phyloP scores from a whole-genome alignment of 2,113 vertebrate genomes.

The Candoia aspera region DNA sequence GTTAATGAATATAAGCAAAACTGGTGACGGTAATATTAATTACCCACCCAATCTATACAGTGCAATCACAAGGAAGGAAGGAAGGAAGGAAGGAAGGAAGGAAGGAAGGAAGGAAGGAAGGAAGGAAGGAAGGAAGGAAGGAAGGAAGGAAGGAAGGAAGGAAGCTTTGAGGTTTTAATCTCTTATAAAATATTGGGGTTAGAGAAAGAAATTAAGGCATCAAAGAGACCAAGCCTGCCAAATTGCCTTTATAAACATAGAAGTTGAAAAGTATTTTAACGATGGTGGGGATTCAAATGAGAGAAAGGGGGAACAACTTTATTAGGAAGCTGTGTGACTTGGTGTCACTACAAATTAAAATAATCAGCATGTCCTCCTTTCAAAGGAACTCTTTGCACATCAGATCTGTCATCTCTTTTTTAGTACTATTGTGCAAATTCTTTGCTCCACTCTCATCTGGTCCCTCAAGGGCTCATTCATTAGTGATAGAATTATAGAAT shows the following conservation, averaged over 20 bases:
- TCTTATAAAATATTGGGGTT: slow-evolving; percentile 60
- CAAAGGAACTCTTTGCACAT: slow-evolving; percentile 12
- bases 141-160: not conserved
- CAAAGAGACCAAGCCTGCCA: slow-evolving; percentile 44
- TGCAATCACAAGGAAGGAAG: not conserved
- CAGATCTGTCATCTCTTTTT: slow-evolving; percentile 16
- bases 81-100: too few species aligned
- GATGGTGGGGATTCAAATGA: slow-evolving; percentile 40
- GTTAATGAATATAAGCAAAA: slow-evolving; percentile 17
- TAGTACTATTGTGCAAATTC: not conserved
- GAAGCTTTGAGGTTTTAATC: slow-evolving; percentile 61
- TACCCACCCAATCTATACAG: slow-evolving; percentile 48
- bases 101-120: too few species aligned
- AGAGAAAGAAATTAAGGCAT: slow-evolving; percentile 45
- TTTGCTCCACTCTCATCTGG: slow-evolving; percentile 37
- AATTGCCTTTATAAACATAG: slow-evolving; percentile 51
- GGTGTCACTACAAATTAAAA: slow-evolving; percentile 36
- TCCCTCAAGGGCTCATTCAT: slow-evolving; percentile 26
- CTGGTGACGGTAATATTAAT: slow-evolving; percentile 42
- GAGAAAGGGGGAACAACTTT: not conserved
- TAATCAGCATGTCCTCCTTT: slow-evolving; percentile 32
- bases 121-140: too few species aligned
- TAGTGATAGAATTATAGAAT: slow-evolving; percentile 9
- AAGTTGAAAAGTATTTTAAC: slow-evolving; percentile 51
- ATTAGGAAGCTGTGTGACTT: slow-evolving; percentile 28